These are phyloP conservation scores for Otus sunia DNA, from an alignment of 2,113 vertebrate genomes.

Conservation along the genomic window DNA sequence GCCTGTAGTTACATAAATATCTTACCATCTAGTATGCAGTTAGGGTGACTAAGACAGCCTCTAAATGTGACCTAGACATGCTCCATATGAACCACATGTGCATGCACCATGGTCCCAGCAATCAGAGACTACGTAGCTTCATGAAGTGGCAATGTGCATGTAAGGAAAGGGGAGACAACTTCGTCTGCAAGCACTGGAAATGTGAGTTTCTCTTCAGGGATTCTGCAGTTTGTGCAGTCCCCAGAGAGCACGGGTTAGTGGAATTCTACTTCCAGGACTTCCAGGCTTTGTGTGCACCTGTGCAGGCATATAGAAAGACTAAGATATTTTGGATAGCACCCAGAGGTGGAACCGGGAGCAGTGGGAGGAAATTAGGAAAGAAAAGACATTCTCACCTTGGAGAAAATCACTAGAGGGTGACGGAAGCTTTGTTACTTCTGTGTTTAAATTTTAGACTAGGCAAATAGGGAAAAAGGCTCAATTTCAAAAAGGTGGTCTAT, in stretches of 20 bases:
- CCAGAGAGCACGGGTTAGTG: background rate
- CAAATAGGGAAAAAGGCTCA: background rate
- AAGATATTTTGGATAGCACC: background rate
- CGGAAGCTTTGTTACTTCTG: background rate
- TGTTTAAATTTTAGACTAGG: background rate
- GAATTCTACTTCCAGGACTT: background rate
- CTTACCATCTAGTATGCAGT: background rate
- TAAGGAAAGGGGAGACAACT: background rate
- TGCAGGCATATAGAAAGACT: background rate
- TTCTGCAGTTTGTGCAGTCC: background rate
- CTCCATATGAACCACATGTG: background rate
- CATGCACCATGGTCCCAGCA: rapidly evolving
- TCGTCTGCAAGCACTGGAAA: background rate
- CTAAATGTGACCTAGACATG: background rate
- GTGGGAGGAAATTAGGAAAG: background rate
- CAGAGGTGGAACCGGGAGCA: background rate
- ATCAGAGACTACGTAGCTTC: background rate
- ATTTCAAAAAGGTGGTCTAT: background rate
- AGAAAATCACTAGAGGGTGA: background rate
- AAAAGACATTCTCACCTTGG: background rate
- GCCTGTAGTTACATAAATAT: background rate
- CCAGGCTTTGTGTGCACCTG: background rate
- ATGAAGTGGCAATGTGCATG: background rate
- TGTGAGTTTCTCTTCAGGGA: background rate
- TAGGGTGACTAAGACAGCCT: background rate